Base-by-base conservation (phyloP, 2,113 vertebrate genomes). In the Hepsetus odoe region DNA sequence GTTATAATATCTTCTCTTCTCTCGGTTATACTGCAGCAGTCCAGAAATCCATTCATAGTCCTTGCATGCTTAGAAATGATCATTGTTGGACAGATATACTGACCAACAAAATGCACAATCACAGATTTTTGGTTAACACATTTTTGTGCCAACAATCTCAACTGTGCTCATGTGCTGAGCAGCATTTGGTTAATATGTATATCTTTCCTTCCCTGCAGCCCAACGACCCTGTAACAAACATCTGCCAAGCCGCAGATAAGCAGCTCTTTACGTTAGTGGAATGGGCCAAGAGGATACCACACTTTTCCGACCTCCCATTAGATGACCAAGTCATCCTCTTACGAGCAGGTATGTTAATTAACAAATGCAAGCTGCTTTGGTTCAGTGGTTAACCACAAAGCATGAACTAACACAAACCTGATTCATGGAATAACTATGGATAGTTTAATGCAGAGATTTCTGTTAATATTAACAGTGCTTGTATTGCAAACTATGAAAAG, bases 161-260 rank as follows among this genome's bases (percentile, higher is more conserved):
- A 14, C 28, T 33, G 13, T 9, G 30, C 30, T 62, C 14, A 18
- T 20, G 30, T 33, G 11, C 8, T 12, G 6, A 42, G 18, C 40
- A 46, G 35, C 12, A 32, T 77, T 59, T 46, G 87, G 87, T 87
- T 68, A 90, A 84, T 81, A 84, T 79, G 83, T 83, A 84, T 84
- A 84, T 86, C 79, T 86, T 83, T 26, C 46, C 20, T 33, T 72
- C 69, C 74, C 75, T 69, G n/a, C 59, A 81, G 96, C 95, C 95
- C 28, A 97, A 96, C 28, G 96, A 97, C 85, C 96, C 96, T 0
- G 96, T 97, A 88, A 97, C 96, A 58, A 97, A 97, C 88, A 97
- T 97, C 89, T 97, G 96, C 87, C 96, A 97, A 87, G 96, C 96
- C 1, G 96, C 96, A 1, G 96, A 97, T 89, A 97, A 97, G 72